Evolutionary conservation across 2,113 vertebrate genomes (phyloP).

Genomic region (Bubalus kerabau): DNA sequence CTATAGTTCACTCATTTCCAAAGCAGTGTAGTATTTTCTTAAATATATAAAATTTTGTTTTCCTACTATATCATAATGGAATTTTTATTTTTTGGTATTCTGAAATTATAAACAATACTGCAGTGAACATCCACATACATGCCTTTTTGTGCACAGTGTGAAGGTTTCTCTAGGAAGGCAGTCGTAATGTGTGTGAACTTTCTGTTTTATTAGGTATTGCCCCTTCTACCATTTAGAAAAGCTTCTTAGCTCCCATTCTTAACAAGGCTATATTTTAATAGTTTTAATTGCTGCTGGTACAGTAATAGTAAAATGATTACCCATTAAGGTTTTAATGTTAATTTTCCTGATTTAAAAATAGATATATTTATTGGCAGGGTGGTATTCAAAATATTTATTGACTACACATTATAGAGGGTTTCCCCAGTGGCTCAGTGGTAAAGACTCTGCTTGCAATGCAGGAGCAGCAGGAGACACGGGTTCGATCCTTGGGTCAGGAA

Average conservation of each 20-base stretch:
- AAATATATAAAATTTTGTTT: neutral
- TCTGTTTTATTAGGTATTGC: neutral
- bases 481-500: neutral
- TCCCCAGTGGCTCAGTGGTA: neutral
- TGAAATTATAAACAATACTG: neutral
- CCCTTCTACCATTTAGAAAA: neutral
- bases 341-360: neutral
- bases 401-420: neutral
- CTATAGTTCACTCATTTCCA: neutral
- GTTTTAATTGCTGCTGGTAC: neutral
- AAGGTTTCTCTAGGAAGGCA: neutral
- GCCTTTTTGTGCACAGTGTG: neutral
- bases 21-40: neutral
- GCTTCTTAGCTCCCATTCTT: neutral
- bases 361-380: neutral
- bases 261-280: neutral
- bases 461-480: neutral
- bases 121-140: neutral
- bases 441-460: neutral
- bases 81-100: neutral
- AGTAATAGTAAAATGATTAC: neutral
- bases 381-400: neutral
- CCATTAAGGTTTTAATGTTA: neutral
- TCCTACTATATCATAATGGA: neutral
- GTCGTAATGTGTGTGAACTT: neutral